Conservation (phyloP, 2,113 vertebrate genomes). For the Piaya cayana region DNA sequence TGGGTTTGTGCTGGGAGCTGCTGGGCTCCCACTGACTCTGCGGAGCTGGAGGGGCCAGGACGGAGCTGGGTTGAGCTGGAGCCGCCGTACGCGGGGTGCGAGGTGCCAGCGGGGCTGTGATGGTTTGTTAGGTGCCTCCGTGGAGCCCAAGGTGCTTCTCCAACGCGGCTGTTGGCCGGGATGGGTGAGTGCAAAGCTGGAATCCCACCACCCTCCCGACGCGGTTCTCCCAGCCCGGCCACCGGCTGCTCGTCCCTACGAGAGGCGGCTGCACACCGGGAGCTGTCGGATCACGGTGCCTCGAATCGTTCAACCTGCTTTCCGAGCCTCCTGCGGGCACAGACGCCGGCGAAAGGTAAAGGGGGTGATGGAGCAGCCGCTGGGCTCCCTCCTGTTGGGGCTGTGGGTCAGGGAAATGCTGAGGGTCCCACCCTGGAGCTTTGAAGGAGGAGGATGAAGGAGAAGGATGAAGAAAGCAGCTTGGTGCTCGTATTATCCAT, state of each 20-base stretch:
- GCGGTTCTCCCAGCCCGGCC: accelerated
- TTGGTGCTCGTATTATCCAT: accelerated
- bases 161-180: not conserved
- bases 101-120: not conserved
- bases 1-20: not conserved
- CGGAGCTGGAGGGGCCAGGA: not conserved
- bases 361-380: not conserved
- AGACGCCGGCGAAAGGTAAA: not conserved
- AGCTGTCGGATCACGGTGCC: accelerated
- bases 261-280: not conserved
- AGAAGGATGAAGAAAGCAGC: not conserved
- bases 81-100: accelerated
- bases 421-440: accelerated
- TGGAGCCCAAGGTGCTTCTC: not conserved
- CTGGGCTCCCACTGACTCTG: not conserved
- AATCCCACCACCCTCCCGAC: no score
- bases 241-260: not conserved
- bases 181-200: not conserved
- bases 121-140: accelerated
- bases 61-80: not conserved
- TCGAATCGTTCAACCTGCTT: not conserved
- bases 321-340: not conserved
- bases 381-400: not conserved
- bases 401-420: not conserved
- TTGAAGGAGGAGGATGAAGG: not conserved